These are phyloP conservation scores for Orchesella cincta DNA, from an alignment of 1,140 invertebrate species.

Conservation along the genomic window DNA sequence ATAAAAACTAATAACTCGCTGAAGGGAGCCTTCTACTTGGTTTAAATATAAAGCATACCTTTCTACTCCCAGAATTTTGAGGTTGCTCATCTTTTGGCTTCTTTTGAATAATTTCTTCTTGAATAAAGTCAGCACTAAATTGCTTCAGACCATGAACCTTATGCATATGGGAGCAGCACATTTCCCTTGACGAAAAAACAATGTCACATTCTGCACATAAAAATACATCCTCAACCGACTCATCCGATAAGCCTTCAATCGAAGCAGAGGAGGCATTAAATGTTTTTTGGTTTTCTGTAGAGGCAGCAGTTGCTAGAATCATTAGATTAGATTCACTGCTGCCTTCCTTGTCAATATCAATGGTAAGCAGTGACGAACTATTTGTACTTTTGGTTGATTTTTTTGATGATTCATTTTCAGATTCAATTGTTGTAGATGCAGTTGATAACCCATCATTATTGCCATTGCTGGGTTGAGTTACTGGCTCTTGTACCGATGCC, in stretches of 20 bases:
- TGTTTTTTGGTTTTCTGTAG: no score
- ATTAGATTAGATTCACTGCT: no score
- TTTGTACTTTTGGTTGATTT: no score
- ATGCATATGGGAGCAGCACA: slow-evolving; percentile 45
- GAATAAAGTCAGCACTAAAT: slow-evolving; percentile 41
- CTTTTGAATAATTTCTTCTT: slow-evolving; percentile 32
- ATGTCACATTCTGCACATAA: slow-evolving; percentile 45
- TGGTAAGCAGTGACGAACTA: no score
- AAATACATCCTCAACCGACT: slow-evolving; percentile 37
- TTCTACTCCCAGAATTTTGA: neutral
- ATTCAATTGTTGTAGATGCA: no score
- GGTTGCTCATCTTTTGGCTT: neutral
- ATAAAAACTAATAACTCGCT: neutral
- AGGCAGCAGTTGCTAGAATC: no score
- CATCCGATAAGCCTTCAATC: neutral
- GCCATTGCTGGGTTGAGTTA: no score
- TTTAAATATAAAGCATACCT: neutral
- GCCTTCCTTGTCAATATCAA: no score
- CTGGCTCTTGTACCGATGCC: no score
- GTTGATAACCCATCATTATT: no score
- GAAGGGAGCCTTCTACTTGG: neutral
- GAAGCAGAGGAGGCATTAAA: no score
- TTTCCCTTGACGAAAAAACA: slow-evolving; percentile 39
- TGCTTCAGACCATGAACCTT: slow-evolving; percentile 39
- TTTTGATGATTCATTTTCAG: no score